Base-by-base conservation (phyloP, 2,888 invertebrate species). In the Drosophila maculinotata region DNA sequence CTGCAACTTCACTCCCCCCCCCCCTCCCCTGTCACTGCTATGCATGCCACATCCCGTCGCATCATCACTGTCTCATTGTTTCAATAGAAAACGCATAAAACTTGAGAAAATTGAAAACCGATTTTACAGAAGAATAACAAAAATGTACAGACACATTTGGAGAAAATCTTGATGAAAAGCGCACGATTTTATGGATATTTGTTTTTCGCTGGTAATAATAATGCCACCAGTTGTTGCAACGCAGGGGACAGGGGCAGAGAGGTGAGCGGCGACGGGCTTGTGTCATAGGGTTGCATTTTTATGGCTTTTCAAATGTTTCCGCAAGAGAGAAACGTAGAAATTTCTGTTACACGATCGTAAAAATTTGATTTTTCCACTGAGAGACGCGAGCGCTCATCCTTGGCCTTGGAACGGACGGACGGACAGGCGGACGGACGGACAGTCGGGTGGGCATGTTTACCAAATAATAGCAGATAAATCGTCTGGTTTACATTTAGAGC, bases 21-120 rank as follows among this genome's bases (percentile, higher is more conserved):
- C n/a, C 41, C 30, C 26, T 1, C 6, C 17, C n/a, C 17, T 10
- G 1, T 0, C 10, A 45, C 39, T 20, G 20, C 54, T 15, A 28
- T n/a, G n/a, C 26, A 9, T 17, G 5, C 2, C 30, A 17, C 10
- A 14, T 17, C 10, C 30, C 20, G 44, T 48, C 39, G 41, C 59
- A 65, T 72, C 72, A 60, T 53, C 72, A 71, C 63, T 77, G 71
- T 69, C 74, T 69, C 74, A 71, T 74, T 76, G 70, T 53, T 88
- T 88, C 87, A 85, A 86, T 87, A 87, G 87, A 88, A 88, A 88
- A 78, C 64, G 74, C 89, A 89, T 88, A 86, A 89, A 89, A 88
- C 51, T 72, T 49, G 58, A 66, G 60, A 70, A 83, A 79, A 86
- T 75, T 76, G 80, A 86, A n/a, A 87, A 70, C 69, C 73, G 69